These are phyloP conservation scores for Mycteria americana DNA, from an alignment of 2,797 vertebrate genomes.

Conservation along the genomic window DNA sequence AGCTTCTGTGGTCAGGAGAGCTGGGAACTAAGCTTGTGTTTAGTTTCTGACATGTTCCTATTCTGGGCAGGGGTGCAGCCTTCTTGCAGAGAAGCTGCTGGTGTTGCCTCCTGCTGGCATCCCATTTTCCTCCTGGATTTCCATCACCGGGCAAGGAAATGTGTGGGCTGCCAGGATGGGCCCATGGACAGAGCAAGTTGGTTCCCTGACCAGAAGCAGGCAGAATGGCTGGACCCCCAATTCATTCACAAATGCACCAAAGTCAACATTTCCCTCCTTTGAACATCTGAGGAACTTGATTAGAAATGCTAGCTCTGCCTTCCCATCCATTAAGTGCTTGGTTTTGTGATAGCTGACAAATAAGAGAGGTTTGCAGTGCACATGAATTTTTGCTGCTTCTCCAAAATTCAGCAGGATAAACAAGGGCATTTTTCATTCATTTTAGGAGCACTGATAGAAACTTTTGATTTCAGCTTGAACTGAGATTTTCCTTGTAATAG, in stretches of 20 bases:
- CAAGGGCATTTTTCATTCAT: conserved; percentile 33
- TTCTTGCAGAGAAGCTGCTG: neutral
- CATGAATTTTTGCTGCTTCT: conserved; percentile 2
- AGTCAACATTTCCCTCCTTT: neutral
- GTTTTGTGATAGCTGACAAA: neutral
- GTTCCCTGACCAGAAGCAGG: neutral
- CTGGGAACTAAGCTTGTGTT: neutral
- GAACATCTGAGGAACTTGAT: neutral
- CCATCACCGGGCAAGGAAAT: neutral
- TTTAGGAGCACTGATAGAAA: neutral
- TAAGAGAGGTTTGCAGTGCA: neutral
- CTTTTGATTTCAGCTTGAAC: neutral
- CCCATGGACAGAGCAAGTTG: fast-evolving
- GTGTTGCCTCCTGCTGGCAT: neutral
- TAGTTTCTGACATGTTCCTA: neutral
- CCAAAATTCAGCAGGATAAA: conserved; percentile 28
- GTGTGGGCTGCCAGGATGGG: neutral
- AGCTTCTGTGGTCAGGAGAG: neutral
- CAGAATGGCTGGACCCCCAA: neutral
- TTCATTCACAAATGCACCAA: neutral
- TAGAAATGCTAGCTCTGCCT: neutral
- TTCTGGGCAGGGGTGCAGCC: no score
- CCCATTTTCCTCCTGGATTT: neutral
- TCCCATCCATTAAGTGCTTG: neutral
- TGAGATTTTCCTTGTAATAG: neutral